A percentile compares a stretch with the other conserved stretches of the same genome.
phyloP scores from a whole-genome alignment of 2,888 invertebrate genomes.

The Malacosoma neustria region DNA sequence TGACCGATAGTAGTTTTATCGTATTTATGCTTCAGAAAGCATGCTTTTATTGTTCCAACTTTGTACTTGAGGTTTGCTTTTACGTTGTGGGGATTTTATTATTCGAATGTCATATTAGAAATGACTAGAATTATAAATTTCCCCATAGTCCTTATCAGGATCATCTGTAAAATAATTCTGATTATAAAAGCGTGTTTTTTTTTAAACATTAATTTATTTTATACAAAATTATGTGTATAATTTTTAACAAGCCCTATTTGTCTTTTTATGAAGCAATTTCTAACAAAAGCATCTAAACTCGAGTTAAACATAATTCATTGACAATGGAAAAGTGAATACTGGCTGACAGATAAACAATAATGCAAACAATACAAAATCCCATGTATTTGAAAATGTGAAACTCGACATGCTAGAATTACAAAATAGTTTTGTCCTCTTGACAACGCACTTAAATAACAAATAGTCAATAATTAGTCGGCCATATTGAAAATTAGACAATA shows the following conservation, averaged over 20 bases:
- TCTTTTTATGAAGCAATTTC: neutral
- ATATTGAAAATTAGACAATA: constrained; percentile 24
- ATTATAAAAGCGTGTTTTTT: no score
- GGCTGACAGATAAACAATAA: constrained; percentile 12
- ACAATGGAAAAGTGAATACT: constrained; percentile 18
- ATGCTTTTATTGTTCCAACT: neutral
- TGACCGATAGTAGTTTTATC: neutral
- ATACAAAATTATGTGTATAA: no score
- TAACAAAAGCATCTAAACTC: constrained; percentile 5
- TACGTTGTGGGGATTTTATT: no score
- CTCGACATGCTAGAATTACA: constrained; percentile 15
- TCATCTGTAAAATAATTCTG: no score
- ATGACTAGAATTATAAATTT: no score
- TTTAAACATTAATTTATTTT: no score
- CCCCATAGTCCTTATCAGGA: no score
- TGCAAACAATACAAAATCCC: constrained; percentile 15
- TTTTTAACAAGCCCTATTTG: no score
- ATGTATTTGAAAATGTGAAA: constrained; percentile 7
- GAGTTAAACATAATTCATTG: constrained; percentile 12
- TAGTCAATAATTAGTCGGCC: constrained; percentile 27
- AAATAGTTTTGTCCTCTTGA: constrained; percentile 22
- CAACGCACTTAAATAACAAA: constrained; percentile 21
- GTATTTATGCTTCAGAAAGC: neutral
- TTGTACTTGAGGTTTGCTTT: constrained; percentile 4
- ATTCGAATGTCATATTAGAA: no score